Base-by-base conservation (phyloP, 2,888 invertebrate species). In the Scrobipalpa atriplicella region DNA sequence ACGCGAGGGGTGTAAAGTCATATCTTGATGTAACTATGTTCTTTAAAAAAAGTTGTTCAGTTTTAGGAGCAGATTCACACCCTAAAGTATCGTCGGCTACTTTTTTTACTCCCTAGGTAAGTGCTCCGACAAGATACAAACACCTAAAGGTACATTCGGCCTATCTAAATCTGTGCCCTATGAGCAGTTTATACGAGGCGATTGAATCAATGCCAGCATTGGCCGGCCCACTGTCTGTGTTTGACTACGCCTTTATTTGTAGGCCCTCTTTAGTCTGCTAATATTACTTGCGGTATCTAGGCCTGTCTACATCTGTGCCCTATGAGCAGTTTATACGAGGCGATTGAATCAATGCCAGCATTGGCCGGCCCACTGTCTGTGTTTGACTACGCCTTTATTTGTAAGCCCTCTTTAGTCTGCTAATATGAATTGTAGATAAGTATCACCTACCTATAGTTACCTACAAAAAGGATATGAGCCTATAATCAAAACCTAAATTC, bases 151-250 rank as follows among this genome's bases (percentile, higher is more conserved):
- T n/a, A n/a, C n/a, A n/a, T n/a, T n/a, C n/a, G n/a, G n/a, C n/a
- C 29, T 29, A 29, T 47, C 47, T 5, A 16, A n/a, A n/a, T 47
- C 16, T 47, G 47, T 47, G 51, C 36, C 47, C 38, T n/a, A 54
- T 39, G 47, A 64, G n/a, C 47, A n/a, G 58, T 65, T 60, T 65
- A 65, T 56, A 56, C 47, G 36, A 19, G 43, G 38, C 60, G 36
- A 60, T 47, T 60, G 54, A 47, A 60, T 66, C 62, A 62, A n/a
- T 61, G 54, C 21, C 10, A 56, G 54, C 52, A 21, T 13, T 56
- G 54, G 54, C 43, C 51, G 13, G 62, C 62, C 51, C 19, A 51
- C 62, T 43, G 63, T 52, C 63, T 65, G 65, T 47, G 60, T 65
- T 65, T 65, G 56, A 16, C 29, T 18, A 47, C 8, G 29, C 62